phyloP scores from a whole-genome alignment of 2,797 vertebrate genomes.

The Pelochelys cantorii region DNA sequence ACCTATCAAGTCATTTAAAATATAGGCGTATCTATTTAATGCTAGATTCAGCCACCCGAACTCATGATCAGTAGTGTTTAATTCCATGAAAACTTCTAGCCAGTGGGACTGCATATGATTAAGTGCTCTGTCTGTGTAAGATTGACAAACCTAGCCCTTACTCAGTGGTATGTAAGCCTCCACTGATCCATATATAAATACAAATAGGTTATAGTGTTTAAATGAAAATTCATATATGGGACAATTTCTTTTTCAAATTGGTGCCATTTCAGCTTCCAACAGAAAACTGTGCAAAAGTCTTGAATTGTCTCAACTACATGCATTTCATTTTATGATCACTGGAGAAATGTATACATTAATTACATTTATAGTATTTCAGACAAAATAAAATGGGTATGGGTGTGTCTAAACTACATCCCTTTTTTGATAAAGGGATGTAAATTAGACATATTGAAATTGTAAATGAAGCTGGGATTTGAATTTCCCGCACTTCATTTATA shows the following conservation, averaged over 20 bases:
- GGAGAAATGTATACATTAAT: neutral
- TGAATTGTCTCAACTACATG: neutral
- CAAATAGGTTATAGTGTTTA: neutral
- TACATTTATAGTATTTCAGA: neutral
- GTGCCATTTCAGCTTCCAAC: slow-evolving; percentile 16
- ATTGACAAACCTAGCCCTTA: neutral
- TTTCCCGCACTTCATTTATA: too few relatives aligned
- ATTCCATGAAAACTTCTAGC: neutral
- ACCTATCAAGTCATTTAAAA: neutral
- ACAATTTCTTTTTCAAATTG: slow-evolving; percentile 7
- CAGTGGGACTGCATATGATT: neutral
- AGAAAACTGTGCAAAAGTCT: neutral
- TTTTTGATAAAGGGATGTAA: too few relatives aligned
- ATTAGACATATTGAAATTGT: too few relatives aligned
- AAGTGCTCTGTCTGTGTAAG: neutral
- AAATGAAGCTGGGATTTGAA: too few relatives aligned
- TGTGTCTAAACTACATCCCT: too few relatives aligned
- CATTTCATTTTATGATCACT: neutral
- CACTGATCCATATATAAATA: neutral
- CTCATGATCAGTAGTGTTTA: neutral
- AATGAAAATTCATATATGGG: slow-evolving; percentile 33
- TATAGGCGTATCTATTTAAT: neutral
- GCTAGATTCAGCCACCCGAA: neutral
- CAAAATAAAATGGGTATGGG: neutral
- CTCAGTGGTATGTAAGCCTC: neutral